Conservation (phyloP, 2,888 invertebrate genomes). For the Ichneumoninae sp. region DNA sequence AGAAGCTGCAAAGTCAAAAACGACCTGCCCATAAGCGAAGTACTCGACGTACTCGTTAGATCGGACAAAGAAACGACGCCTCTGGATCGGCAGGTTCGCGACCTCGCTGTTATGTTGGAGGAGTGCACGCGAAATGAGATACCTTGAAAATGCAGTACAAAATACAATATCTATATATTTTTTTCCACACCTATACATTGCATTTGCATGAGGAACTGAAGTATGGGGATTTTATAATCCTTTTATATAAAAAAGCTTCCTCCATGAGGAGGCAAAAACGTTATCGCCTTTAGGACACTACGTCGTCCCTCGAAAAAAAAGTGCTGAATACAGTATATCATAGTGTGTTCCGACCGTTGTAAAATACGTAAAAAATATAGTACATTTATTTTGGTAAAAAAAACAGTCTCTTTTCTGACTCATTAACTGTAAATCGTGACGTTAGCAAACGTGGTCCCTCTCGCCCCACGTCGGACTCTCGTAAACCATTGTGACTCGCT, state of each 20-base stretch:
- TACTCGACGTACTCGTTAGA: constrained; percentile 66
- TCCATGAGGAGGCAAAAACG: not conserved
- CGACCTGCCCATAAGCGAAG: constrained; percentile 71
- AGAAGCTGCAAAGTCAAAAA: constrained; percentile 70
- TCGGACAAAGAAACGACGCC: constrained; percentile 66
- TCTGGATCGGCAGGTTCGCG: constrained; percentile 70
- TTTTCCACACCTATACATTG: constrained; percentile 24
- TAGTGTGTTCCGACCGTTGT: constrained; percentile 33
- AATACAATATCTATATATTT: constrained; percentile 28
- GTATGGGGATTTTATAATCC: constrained; percentile 15
- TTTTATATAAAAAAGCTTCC: too few species aligned
- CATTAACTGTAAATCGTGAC: constrained; percentile 38
- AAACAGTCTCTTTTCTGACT: constrained; percentile 36
- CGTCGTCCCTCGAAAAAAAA: not conserved
- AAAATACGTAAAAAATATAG: constrained; percentile 47
- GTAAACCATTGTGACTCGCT: constrained; percentile 68
- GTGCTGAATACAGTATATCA: constrained; percentile 32
- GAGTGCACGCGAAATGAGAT: constrained; percentile 66
- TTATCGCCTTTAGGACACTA: not conserved
- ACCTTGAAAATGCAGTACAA: constrained; percentile 26
- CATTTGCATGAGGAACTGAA: constrained; percentile 29
- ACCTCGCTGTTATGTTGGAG: constrained; percentile 71
- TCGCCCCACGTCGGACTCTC: constrained; percentile 72
- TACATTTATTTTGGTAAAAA: constrained; percentile 53
- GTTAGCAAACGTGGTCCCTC: constrained; percentile 69